Conservation (phyloP, 1,140 invertebrate genomes). For the Solen grandis region DNA sequence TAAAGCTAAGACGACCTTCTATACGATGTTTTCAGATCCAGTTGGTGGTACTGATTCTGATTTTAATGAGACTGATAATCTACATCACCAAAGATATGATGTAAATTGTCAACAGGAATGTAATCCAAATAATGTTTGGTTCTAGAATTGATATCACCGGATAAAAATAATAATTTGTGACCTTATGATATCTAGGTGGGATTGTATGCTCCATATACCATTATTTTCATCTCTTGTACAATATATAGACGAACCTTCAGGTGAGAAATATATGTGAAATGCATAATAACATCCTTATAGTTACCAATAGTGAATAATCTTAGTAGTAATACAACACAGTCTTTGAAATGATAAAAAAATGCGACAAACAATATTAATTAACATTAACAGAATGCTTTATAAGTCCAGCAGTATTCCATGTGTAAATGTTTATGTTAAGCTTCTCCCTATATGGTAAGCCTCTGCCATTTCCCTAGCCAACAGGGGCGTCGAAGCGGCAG, state of each 20-base stretch:
- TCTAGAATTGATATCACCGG: constrained; percentile 18
- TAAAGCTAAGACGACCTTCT: too few species aligned
- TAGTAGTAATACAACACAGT: constrained; percentile 5
- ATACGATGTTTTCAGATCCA: too few species aligned
- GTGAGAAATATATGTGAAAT: constrained; percentile 4
- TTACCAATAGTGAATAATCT: not conserved
- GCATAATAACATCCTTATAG: constrained; percentile 2
- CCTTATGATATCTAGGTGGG: constrained; percentile 6
- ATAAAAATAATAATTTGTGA: not conserved
- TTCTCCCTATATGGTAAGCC: too few species aligned
- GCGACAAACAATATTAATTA: not conserved
- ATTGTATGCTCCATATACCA: constrained; percentile 2
- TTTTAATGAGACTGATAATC: too few species aligned
- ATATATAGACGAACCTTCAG: constrained; percentile 3
- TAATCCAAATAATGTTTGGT: constrained; percentile 17
- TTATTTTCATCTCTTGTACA: not conserved
- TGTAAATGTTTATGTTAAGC: constrained; percentile 9
- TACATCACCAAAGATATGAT: constrained; percentile 17
- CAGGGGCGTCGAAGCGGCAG: too few species aligned
- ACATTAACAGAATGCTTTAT: not conserved
- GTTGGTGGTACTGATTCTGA: too few species aligned
- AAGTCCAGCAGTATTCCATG: constrained; percentile 1
- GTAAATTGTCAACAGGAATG: constrained; percentile 19
- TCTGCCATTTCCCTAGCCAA: too few species aligned
- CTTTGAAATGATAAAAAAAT: not conserved